A percentile compares a stretch with the other conserved stretches of the same genome.
Conservation (phyloP, 2,888 invertebrate species). For the Campoletis raptor region DNA sequence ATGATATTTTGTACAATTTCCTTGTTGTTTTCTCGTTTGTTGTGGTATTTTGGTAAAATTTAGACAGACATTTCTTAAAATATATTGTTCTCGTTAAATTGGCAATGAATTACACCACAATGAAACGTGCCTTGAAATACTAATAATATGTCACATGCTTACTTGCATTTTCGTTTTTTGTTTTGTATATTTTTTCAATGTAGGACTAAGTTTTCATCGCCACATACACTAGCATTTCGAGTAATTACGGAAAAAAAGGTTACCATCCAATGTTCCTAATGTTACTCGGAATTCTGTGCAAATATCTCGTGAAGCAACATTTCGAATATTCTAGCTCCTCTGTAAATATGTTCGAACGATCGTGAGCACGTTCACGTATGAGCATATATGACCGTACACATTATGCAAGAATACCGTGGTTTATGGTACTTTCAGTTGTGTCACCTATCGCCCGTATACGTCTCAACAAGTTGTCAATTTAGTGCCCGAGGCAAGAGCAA, state of each 20-base stretch:
- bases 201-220: conserved; percentile 15
- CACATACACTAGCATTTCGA: conserved; percentile 1
- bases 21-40: too few relatives aligned
- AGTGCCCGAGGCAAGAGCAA: conserved; percentile 9
- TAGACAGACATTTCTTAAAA: neutral
- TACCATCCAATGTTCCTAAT: conserved; percentile 8
- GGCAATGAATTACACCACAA: conserved; percentile 16
- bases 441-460: conserved; percentile 47
- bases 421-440: conserved; percentile 56
- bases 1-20: neutral
- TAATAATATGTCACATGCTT: conserved; percentile 19
- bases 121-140: conserved; percentile 24
- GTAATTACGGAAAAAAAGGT: conserved; percentile 20
- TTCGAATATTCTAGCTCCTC: conserved; percentile 40
- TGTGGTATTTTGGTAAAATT: neutral
- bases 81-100: neutral
- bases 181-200: neutral
- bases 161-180: conserved; percentile 13
- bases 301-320: conserved; percentile 48
- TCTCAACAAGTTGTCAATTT: conserved; percentile 31
- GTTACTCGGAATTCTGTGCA: conserved; percentile 36
- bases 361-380: conserved; percentile 21
- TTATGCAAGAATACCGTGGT: conserved; percentile 53
- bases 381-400: conserved; percentile 16
- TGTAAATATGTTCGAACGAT: conserved; percentile 20